Conservation (phyloP, 2,113 vertebrate species). For the Patagioenas fasciata region DNA sequence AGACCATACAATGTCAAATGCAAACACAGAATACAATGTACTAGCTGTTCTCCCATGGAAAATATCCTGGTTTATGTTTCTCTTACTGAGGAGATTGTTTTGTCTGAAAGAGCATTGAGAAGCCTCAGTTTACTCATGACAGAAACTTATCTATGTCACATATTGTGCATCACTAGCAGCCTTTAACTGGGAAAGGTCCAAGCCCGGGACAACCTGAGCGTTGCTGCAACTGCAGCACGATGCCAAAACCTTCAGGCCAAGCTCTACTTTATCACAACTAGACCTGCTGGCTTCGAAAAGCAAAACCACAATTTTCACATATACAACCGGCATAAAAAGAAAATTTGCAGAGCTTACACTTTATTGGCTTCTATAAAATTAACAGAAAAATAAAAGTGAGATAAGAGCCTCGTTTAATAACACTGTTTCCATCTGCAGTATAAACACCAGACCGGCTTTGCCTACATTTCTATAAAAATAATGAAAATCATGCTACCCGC, state of each 20-base stretch:
- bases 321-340: neutral
- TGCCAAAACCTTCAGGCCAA: neutral
- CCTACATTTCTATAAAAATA: slow-evolving; percentile 18
- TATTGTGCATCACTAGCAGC: neutral
- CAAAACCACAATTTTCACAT: neutral
- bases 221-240: neutral
- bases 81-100: neutral
- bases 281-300: neutral
- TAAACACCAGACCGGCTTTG: neutral
- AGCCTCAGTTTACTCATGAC: neutral
- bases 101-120: neutral
- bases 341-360: neutral
- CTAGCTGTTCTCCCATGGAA: neutral
- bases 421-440: neutral
- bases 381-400: slow-evolving; percentile 53
- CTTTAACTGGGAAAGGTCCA: neutral
- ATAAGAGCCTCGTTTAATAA: slow-evolving; percentile 30
- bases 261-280: neutral
- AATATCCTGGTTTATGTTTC: neutral
- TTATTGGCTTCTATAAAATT: slow-evolving; percentile 44
- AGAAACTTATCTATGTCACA: neutral
- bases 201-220: neutral
- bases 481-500: neutral
- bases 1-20: neutral
- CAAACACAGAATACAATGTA: neutral